Evolutionary conservation across 2,888 invertebrate genomes (phyloP), one percentile per base, ranked within the genome.

Genomic region (Dasypogon diadema): DNA sequence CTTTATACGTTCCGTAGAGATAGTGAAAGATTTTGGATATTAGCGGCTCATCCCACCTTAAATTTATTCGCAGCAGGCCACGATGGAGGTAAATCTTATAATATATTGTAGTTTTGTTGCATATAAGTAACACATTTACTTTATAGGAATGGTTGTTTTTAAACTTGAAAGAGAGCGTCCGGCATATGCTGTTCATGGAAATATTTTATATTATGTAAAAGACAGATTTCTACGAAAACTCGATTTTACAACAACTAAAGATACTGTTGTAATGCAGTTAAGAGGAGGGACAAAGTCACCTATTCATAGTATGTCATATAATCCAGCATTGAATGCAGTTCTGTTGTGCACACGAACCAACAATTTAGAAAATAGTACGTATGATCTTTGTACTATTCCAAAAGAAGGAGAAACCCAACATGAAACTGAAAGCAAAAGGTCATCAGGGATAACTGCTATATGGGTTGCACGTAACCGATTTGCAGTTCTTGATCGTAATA

Each of bases 51-150:
- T 87, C 99, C 99, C 0, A 92, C 93, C 0, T 88, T 99, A 56
- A 99, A 99, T 87, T 87, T 99, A 63, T 99, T 99, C 87, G 99
- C 99, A 18, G 99, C 99, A n/a, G 99, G 99, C 0, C 99, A 99
- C 86, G 99, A 99, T 88, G 93, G 94, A 48, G 99, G 99, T 80
- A 95, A 96, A 95, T 51, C 4, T 51, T 51, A 21, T 24, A 42
- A 4, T 5, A 1, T 5, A 37, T 63, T 55, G 2, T 72, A n/a
- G 6, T 8, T 18, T 30, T 26, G 2, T 37, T 24, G 4, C n/a
- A n/a, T n/a, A n/a, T n/a, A n/a, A n/a, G n/a, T 55, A 6, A 63
- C 12, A 10, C 14, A 65, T 55, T 37, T 54, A 26, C 60, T 73
- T 0, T 26, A 86, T 1, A 65, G 65, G 86, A 18, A 86, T 86